These are phyloP conservation scores for Tachypleus tridentatus DNA, from an alignment of 1,140 invertebrate species.

Conservation along the genomic window DNA sequence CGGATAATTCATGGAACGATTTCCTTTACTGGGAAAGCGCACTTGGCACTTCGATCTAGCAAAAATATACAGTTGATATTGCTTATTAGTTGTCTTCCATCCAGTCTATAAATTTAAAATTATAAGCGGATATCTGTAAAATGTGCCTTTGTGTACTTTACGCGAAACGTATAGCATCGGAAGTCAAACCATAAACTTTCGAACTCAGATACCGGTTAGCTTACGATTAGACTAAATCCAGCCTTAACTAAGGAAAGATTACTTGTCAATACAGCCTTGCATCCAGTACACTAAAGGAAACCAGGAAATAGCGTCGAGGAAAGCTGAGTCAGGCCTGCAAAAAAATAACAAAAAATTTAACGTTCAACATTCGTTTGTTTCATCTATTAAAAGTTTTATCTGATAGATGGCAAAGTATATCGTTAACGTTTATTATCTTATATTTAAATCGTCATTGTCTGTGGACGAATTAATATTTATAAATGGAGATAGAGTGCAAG, in stretches of 20 bases:
- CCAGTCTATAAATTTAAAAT: too few species aligned
- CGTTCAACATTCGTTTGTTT: background rate
- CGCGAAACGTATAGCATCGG: too few species aligned
- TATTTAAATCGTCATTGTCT: background rate
- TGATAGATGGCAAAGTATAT: background rate
- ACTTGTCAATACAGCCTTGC: conserved; percentile 87
- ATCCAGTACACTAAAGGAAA: conserved; percentile 96
- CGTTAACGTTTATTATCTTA: background rate
- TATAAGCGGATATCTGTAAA: too few species aligned
- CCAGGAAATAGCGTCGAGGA: conserved; percentile 89
- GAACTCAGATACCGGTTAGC: background rate
- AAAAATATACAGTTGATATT: too few species aligned
- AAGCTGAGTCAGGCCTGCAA: conserved; percentile 69
- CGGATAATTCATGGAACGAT: too few species aligned
- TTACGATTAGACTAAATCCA: background rate
- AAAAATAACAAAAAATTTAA: background rate
- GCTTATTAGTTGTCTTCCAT: too few species aligned
- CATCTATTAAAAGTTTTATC: background rate
- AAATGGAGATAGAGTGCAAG: conserved; percentile 2
- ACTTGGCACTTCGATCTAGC: too few species aligned
- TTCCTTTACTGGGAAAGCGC: too few species aligned
- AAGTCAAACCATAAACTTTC: too few species aligned
- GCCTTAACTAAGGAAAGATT: conserved; percentile 47
- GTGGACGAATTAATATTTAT: background rate
- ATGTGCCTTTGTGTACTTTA: too few species aligned